These are phyloP conservation scores for Gymnoscelis rufifasciata DNA, from an alignment of 2,888 invertebrate genomes.

Conservation along the genomic window DNA sequence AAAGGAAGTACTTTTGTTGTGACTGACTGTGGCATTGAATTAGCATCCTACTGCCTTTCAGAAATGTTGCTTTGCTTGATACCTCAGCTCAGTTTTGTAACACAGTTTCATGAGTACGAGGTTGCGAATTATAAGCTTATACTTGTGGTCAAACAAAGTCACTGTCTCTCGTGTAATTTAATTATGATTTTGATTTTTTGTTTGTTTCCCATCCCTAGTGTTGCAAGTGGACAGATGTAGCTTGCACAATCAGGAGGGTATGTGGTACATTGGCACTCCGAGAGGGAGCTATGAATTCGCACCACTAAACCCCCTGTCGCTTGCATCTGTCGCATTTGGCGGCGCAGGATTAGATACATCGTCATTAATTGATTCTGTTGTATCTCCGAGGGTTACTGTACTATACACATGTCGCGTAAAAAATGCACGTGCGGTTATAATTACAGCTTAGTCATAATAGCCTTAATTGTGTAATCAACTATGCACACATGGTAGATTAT, in stretches of 20 bases:
- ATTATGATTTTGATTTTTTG: background rate
- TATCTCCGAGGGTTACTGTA: constrained; percentile 54
- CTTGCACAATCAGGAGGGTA: constrained; percentile 72
- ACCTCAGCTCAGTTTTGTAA: too few species aligned
- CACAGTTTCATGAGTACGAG: too few species aligned
- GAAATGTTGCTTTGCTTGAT: constrained; percentile 13
- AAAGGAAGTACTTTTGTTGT: constrained; percentile 36
- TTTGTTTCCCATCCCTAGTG: constrained; percentile 27
- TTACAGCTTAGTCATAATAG: constrained; percentile 15
- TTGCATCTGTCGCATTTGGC: constrained; percentile 71
- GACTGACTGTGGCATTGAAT: constrained; percentile 37
- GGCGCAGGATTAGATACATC: constrained; percentile 65
- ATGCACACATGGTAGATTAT: constrained; percentile 1
- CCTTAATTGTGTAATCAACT: constrained; percentile 5
- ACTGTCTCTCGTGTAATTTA: background rate
- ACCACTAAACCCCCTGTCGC: constrained; percentile 63
- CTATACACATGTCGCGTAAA: constrained; percentile 44
- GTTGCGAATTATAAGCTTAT: too few species aligned
- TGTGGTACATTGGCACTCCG: constrained; percentile 40
- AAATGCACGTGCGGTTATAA: constrained; percentile 19
- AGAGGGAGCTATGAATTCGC: constrained; percentile 64
- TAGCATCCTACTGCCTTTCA: constrained; percentile 30
- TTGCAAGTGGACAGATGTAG: constrained; percentile 75
- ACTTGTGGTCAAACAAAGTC: too few species aligned
- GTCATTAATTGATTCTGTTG: constrained; percentile 69